Conservation (phyloP, 2,888 invertebrate genomes). For the Eumacrocentrus americanus region DNA sequence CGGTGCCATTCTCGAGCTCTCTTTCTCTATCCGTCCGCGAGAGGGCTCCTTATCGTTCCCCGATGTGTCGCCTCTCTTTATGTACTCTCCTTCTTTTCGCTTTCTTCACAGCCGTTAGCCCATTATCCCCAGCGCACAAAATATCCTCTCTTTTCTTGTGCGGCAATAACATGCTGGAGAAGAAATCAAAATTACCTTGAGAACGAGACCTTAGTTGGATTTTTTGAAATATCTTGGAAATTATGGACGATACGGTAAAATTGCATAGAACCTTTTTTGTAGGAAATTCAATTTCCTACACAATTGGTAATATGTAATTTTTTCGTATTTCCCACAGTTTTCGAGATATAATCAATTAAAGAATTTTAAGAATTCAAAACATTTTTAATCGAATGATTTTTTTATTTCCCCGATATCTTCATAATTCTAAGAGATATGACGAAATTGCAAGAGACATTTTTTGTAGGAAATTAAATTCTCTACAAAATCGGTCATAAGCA, state of each 20-base stretch:
- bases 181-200: too few relatives aligned
- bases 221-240: not conserved
- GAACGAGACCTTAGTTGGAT: too few relatives aligned
- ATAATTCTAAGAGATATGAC: not conserved
- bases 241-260: not conserved
- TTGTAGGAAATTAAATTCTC: not conserved
- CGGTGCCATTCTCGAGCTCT: slow-evolving; percentile 33
- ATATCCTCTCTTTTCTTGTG: not conserved
- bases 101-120: slow-evolving; percentile 7
- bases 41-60: slow-evolving; percentile 20
- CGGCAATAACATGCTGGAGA: not conserved
- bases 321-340: not conserved
- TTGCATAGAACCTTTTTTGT: not conserved
- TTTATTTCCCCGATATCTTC: too few relatives aligned
- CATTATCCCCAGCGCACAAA: slow-evolving; percentile 19
- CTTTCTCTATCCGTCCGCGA: slow-evolving; percentile 20
- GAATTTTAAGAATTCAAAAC: too few relatives aligned
- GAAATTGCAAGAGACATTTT: not conserved
- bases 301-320: not conserved
- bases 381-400: too few relatives aligned
- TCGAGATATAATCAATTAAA: too few relatives aligned
- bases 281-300: not conserved
- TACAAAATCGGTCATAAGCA: not conserved
- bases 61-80: slow-evolving; percentile 15
- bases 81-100: slow-evolving; percentile 9